Conservation (phyloP, 2,888 invertebrate species). For the Branchipolynoe longqiensis region DNA sequence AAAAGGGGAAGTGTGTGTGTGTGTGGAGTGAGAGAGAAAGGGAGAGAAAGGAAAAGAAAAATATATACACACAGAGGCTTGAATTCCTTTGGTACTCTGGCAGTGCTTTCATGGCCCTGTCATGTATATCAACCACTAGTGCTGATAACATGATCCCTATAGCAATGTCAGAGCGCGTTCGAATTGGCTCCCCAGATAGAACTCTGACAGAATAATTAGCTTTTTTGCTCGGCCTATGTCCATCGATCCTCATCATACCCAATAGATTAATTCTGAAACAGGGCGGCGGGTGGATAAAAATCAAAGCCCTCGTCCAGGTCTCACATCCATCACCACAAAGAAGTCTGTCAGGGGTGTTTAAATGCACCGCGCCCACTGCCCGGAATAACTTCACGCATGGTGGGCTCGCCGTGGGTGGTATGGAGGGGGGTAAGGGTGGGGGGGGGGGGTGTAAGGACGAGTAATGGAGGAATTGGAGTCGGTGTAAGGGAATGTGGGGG, state of each 20-base stretch:
- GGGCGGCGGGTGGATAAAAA: neutral
- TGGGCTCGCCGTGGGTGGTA: neutral
- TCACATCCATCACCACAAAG: conserved; percentile 33
- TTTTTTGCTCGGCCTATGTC: conserved; percentile 27
- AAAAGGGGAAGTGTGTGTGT: neutral
- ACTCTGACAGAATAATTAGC: conserved; percentile 42
- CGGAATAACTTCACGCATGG: neutral
- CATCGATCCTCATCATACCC: conserved; percentile 34
- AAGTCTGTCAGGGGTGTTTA: conserved; percentile 25
- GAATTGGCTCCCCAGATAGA: conserved; percentile 29
- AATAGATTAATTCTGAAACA: conserved; percentile 14
- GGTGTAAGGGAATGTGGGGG: too few species aligned
- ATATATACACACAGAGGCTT: neutral
- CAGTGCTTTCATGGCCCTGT: conserved; percentile 35
- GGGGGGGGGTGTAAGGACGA: too few species aligned
- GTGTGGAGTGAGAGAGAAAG: too few species aligned
- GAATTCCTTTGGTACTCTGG: conserved; percentile 21
- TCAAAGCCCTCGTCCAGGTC: neutral
- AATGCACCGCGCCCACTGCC: neutral
- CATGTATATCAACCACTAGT: conserved; percentile 19
- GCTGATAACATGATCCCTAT: conserved; percentile 21
- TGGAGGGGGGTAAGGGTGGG: neutral
- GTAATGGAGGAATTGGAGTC: too few species aligned
- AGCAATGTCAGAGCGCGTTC: conserved; percentile 3
- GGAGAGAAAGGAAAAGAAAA: too few species aligned